phyloP scores from a whole-genome alignment of 2,797 vertebrate genomes.

The Hippocampus kuda region DNA sequence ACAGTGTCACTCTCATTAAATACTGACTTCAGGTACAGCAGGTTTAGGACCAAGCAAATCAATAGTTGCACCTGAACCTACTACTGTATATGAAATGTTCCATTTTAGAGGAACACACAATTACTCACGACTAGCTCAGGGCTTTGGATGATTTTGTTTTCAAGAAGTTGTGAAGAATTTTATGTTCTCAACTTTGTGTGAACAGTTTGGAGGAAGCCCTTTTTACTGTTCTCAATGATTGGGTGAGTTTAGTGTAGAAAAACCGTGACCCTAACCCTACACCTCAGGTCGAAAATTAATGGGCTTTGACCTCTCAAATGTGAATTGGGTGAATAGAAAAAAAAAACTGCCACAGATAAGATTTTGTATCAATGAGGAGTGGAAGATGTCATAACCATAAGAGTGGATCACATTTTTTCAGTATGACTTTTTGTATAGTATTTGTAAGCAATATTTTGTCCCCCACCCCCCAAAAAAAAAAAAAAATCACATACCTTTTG shows the following conservation, averaged over 20 bases:
- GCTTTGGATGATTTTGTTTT: neutral
- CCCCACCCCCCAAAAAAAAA: no score
- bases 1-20: neutral
- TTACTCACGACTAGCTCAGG: no score
- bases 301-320: neutral
- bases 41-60: neutral
- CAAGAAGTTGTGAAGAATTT: neutral
- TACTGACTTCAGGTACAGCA: neutral
- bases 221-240: no score
- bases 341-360: no score
- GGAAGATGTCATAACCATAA: no score
- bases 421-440: neutral
- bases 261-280: neutral
- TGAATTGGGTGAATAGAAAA: neutral
- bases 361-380: neutral
- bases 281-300: neutral
- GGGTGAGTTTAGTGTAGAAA: no score
- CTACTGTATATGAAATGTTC: neutral
- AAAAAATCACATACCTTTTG: slow-evolving; percentile 75
- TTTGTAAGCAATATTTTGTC: neutral
- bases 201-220: no score
- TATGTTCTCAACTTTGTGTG: neutral
- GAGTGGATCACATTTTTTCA: neutral
- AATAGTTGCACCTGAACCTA: neutral
- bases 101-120: neutral